Evolutionary conservation across 2,113 vertebrate species (phyloP).

Genomic region (Isurus oxyrinchus): DNA sequence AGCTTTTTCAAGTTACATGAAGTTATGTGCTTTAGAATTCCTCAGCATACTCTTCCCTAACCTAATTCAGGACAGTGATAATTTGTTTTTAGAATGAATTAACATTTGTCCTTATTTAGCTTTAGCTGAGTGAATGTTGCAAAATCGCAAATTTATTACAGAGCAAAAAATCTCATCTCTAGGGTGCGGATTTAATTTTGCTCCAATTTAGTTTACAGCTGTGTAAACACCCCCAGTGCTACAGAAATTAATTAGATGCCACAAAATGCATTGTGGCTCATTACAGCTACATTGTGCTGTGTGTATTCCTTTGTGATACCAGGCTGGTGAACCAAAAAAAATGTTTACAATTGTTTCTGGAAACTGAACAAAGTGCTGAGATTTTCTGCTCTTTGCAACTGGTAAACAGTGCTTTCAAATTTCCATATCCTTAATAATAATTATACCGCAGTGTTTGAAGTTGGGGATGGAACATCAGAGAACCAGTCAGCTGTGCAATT

Average conservation of each 20-base stretch:
- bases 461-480: not conserved
- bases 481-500: not conserved
- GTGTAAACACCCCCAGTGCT: slow-evolving; percentile 34
- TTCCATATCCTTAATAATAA: slow-evolving; percentile 7
- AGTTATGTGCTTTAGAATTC: not conserved
- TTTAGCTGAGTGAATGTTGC: slow-evolving; percentile 4
- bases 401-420: slow-evolving; percentile 11
- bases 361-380: slow-evolving; percentile 15
- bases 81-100: slow-evolving; percentile 5
- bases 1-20: too few species aligned
- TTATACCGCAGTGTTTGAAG: not conserved
- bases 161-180: slow-evolving; percentile 21
- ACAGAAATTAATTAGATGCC: slow-evolving; percentile 34
- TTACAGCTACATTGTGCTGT: slow-evolving; percentile 31
- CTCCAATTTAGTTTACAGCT: slow-evolving; percentile 37
- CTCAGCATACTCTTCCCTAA: not conserved
- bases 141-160: slow-evolving; percentile 32
- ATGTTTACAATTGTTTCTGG: slow-evolving; percentile 15
- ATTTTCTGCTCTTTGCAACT: not conserved
- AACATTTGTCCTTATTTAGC: slow-evolving; percentile 30
- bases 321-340: slow-evolving; percentile 4
- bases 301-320: slow-evolving; percentile 34
- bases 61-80: not conserved
- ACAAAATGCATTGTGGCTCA: slow-evolving; percentile 29
- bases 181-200: slow-evolving; percentile 28